phyloP scores from a whole-genome alignment of 2,113 vertebrate species.

The Platanista minor region DNA sequence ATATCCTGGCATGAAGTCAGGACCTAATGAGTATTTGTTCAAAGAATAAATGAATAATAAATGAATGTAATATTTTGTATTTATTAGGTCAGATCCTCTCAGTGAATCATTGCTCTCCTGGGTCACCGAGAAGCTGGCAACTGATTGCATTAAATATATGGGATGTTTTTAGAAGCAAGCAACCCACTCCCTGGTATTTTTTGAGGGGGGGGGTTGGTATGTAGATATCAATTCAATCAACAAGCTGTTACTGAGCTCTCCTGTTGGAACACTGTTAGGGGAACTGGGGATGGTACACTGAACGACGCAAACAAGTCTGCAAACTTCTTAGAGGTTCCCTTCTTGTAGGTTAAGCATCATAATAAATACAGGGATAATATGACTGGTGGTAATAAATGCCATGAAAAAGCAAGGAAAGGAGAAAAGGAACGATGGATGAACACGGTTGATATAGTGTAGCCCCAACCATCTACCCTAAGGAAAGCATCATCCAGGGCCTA shows the following conservation, averaged over 20 bases:
- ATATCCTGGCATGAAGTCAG: neutral
- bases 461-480: neutral
- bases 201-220: neutral
- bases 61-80: slow-evolving; percentile 16
- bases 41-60: slow-evolving; percentile 40
- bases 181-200: neutral
- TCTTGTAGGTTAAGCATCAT: neutral
- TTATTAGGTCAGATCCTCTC: neutral
- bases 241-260: neutral
- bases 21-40: slow-evolving; percentile 10
- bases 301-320: neutral
- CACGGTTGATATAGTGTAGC: neutral
- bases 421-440: neutral
- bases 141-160: neutral
- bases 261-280: neutral
- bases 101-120: neutral
- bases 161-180: slow-evolving; percentile 26
- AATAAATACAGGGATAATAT: neutral
- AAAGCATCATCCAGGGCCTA: neutral
- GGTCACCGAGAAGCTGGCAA: slow-evolving; percentile 9
- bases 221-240: neutral
- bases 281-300: neutral
- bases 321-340: neutral
- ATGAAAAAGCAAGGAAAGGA: neutral
- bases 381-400: neutral